These are phyloP conservation scores for Pogonomyrmex californicus DNA, from an alignment of 1,140 invertebrate genomes.

Conservation along the genomic window DNA sequence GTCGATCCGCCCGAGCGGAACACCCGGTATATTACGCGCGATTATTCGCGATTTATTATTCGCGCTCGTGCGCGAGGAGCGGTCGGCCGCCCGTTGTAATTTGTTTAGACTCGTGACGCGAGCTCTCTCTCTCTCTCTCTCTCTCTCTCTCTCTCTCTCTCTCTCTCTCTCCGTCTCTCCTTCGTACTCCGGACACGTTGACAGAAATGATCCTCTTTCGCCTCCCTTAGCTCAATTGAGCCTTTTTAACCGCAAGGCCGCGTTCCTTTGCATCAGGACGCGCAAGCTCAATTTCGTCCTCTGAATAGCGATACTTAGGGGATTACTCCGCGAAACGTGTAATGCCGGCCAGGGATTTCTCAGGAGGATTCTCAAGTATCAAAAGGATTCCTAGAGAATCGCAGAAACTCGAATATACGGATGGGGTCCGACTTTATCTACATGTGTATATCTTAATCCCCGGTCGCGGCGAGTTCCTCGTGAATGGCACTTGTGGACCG, in stretches of 20 bases:
- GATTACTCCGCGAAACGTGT: slow-evolving; percentile 66
- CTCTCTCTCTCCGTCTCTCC: slow-evolving; percentile 14
- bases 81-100: slow-evolving; percentile 39
- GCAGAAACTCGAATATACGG: slow-evolving; percentile 67
- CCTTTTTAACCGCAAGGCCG: slow-evolving; percentile 57
- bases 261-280: slow-evolving; percentile 11
- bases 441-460: slow-evolving; percentile 76
- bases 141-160: background rate
- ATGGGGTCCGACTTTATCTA: slow-evolving; percentile 69
- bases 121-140: slow-evolving; percentile 18
- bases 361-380: slow-evolving; percentile 69
- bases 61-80: slow-evolving; percentile 59
- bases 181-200: slow-evolving; percentile 15
- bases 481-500: slow-evolving; percentile 78
- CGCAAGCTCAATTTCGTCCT: slow-evolving; percentile 62
- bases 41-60: slow-evolving; percentile 61
- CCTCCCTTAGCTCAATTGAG: slow-evolving; percentile 56
- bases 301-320: slow-evolving; percentile 64
- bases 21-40: slow-evolving; percentile 52
- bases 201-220: slow-evolving; percentile 59
- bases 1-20: slow-evolving; percentile 3
- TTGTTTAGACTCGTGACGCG: slow-evolving; percentile 55
- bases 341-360: slow-evolving; percentile 64
- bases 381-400: slow-evolving; percentile 72
- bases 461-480: slow-evolving; percentile 70